Conservation (phyloP, 2,797 vertebrate species). For the Crenichthys baileyi region DNA sequence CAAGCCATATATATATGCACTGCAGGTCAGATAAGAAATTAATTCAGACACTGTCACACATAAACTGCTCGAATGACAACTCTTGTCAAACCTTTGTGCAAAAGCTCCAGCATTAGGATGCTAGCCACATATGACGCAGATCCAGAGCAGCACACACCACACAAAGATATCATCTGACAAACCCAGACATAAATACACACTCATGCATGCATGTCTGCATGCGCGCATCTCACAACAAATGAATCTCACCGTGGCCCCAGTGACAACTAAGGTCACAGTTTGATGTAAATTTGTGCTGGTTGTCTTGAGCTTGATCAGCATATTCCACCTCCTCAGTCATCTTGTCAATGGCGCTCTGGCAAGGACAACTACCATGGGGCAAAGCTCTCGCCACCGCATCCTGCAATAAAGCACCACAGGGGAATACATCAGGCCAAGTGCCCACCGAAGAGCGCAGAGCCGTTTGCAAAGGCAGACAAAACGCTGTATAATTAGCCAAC, state of each 20-base stretch:
- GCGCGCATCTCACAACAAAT: slow-evolving; percentile 67
- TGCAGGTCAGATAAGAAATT: slow-evolving; percentile 37
- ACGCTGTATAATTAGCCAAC: slow-evolving; percentile 72
- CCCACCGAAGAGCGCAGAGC: slow-evolving; percentile 61
- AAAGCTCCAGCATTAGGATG: slow-evolving; percentile 55
- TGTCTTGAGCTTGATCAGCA: slow-evolving; percentile 82
- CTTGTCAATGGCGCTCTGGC: slow-evolving; percentile 81
- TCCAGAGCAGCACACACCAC: slow-evolving; percentile 33
- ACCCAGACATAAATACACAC: slow-evolving; percentile 49
- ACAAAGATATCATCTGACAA: slow-evolving; percentile 60
- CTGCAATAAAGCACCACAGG: slow-evolving; percentile 77
- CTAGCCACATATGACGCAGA: slow-evolving; percentile 62
- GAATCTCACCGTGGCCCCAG: slow-evolving; percentile 76
- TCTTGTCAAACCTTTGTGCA: slow-evolving; percentile 69
- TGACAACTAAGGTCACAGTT: slow-evolving; percentile 80
- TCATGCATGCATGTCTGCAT: slow-evolving; percentile 53
- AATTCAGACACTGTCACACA: slow-evolving; percentile 52
- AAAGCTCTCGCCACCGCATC: slow-evolving; percentile 67
- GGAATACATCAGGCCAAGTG: slow-evolving; percentile 78
- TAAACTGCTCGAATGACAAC: slow-evolving; percentile 51
- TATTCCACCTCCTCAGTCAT: slow-evolving; percentile 83
- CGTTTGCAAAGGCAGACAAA: slow-evolving; percentile 75
- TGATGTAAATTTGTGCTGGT: slow-evolving; percentile 81
- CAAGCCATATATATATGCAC: slow-evolving; percentile 40
- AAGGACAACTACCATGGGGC: slow-evolving; percentile 82